A percentile compares a stretch with the other conserved stretches of the same genome.
phyloP scores from a whole-genome alignment of 2,888 invertebrate genomes.

The Helleia helle region DNA sequence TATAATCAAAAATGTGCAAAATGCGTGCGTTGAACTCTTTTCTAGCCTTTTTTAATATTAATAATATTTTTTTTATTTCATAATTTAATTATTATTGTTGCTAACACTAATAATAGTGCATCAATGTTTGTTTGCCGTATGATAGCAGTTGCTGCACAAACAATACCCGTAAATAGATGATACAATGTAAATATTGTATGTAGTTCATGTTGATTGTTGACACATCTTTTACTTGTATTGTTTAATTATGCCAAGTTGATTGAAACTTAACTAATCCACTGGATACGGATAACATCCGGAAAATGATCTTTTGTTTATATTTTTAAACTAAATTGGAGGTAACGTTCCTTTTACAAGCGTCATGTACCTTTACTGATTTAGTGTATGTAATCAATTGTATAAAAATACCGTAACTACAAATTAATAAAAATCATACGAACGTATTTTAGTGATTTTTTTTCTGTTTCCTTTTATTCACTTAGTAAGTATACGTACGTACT shows the following conservation, averaged over 20 bases:
- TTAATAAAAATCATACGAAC: too few relatives aligned
- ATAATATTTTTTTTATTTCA: background rate
- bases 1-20: background rate
- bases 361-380: too few relatives aligned
- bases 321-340: slow-evolving; percentile 1
- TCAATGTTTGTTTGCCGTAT: slow-evolving; percentile 26
- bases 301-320: too few relatives aligned
- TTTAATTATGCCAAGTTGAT: slow-evolving; percentile 20
- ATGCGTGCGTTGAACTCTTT: slow-evolving; percentile 64
- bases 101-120: background rate
- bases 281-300: too few relatives aligned
- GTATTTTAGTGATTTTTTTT: too few relatives aligned
- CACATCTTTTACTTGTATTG: slow-evolving; percentile 18
- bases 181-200: slow-evolving; percentile 33
- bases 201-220: slow-evolving; percentile 20
- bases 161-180: slow-evolving; percentile 30
- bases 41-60: slow-evolving; percentile 25
- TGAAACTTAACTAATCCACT: too few relatives aligned
- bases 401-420: too few relatives aligned
- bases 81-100: background rate
- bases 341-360: too few relatives aligned
- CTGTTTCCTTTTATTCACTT: too few relatives aligned
- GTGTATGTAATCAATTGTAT: too few relatives aligned
- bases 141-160: slow-evolving; percentile 30
- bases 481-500: too few relatives aligned